phyloP scores from a whole-genome alignment of 2,113 vertebrate genomes.

The Scomber scombrus region DNA sequence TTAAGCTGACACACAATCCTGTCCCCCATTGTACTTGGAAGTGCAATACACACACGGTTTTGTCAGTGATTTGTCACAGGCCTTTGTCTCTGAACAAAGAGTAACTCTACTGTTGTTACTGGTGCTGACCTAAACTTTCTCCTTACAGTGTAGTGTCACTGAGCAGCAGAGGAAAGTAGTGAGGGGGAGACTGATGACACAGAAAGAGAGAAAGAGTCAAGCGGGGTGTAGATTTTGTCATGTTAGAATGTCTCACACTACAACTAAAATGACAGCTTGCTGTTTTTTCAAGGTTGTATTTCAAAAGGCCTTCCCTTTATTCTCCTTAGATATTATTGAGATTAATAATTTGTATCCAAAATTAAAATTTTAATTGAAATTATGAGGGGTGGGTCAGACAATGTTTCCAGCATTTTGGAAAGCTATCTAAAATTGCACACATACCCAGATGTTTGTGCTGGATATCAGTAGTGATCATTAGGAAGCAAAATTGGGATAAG shows the following conservation, averaged over 20 bases:
- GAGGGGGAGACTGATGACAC: neutral
- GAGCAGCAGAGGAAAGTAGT: neutral
- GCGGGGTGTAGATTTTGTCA: neutral
- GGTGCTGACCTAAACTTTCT: slow-evolving; percentile 48
- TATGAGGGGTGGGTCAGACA: neutral
- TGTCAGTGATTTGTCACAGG: slow-evolving; percentile 60
- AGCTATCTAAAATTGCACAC: neutral
- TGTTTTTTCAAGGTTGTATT: too few species aligned
- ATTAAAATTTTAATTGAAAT: neutral
- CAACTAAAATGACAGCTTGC: too few species aligned
- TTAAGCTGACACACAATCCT: slow-evolving; percentile 62
- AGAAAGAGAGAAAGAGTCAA: neutral
- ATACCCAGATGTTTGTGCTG: neutral
- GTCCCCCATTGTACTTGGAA: slow-evolving; percentile 59
- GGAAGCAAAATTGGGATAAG: neutral
- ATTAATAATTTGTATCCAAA: too few species aligned
- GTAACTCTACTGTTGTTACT: slow-evolving; percentile 43
- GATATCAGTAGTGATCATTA: slow-evolving; percentile 9
- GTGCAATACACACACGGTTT: slow-evolving; percentile 45
- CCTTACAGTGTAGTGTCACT: slow-evolving; percentile 1
- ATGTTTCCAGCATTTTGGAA: neutral
- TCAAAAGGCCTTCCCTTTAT: too few species aligned
- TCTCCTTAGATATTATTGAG: too few species aligned
- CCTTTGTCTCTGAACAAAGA: slow-evolving; percentile 67
- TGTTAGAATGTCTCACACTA: neutral